Evolutionary conservation across 1,140 invertebrate genomes (phyloP).

Genomic region (Pteromalus puparum): DNA sequence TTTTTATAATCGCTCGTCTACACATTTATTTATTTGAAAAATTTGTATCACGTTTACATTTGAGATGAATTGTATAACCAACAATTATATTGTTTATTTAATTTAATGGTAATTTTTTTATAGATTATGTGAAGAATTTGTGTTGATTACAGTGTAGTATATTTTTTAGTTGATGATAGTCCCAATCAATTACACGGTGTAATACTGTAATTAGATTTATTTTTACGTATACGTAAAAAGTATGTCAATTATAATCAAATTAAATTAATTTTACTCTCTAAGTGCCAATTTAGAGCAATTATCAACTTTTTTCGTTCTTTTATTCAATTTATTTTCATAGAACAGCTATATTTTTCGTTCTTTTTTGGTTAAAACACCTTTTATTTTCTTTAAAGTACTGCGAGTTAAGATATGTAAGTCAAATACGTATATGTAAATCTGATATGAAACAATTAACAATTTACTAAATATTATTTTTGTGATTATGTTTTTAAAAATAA

Average conservation of each 20-base stretch:
- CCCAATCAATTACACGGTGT: background rate
- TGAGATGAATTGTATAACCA: conserved; percentile 26
- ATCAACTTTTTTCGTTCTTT: conserved; percentile 1
- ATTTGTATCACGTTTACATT: conserved; percentile 25
- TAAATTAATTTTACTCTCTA: conserved; percentile 49
- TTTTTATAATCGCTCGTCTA: conserved; percentile 50
- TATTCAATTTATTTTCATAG: conserved; percentile 28
- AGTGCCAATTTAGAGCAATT: conserved; percentile 48
- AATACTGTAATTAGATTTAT: conserved; percentile 10
- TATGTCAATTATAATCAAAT: conserved; percentile 48
- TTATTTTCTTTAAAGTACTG: conserved; percentile 41
- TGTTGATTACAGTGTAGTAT: conserved; percentile 13
- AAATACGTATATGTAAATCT: conserved; percentile 38
- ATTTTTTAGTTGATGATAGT: conserved; percentile 21
- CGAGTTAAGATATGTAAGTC: conserved; percentile 47
- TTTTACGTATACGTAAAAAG: conserved; percentile 18
- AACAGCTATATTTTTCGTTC: conserved; percentile 19
- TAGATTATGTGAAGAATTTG: conserved; percentile 9
- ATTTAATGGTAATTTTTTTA: conserved; percentile 11
- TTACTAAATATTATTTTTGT: conserved; percentile 47
- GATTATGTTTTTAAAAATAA: conserved; percentile 48
- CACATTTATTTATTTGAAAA: conserved; percentile 41
- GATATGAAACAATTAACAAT: conserved; percentile 34
- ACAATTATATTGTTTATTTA: conserved; percentile 41
- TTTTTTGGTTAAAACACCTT: conserved; percentile 24